A percentile compares a stretch with the other conserved stretches of the same genome.
Conservation (phyloP, 2,113 vertebrate species). For the Bagarius yarrelli region DNA sequence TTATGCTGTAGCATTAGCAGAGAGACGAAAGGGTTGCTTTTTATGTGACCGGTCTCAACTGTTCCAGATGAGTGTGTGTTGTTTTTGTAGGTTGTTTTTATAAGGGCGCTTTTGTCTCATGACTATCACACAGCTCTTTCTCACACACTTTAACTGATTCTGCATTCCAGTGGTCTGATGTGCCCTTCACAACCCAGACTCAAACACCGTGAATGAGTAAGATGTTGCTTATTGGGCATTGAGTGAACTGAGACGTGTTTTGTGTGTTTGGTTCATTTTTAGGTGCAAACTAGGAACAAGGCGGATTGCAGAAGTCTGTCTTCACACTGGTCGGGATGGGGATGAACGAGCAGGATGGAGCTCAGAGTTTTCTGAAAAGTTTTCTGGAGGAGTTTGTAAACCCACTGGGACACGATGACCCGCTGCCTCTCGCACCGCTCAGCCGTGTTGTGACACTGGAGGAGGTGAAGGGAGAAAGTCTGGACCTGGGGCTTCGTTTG, state of each 20-base stretch:
- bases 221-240: neutral
- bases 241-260: neutral
- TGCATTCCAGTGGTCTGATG: neutral
- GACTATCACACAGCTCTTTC: neutral
- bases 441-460: constrained; percentile 68
- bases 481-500: constrained; percentile 73
- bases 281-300: neutral
- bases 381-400: constrained; percentile 76
- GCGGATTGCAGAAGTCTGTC: constrained; percentile 4
- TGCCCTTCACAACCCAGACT: neutral
- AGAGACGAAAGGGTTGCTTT: no score
- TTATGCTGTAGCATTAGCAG: no score
- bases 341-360: constrained; percentile 54
- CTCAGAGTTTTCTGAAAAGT: constrained; percentile 62
- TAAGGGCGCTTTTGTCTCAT: no score
- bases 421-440: constrained; percentile 67
- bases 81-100: no score
- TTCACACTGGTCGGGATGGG: constrained; percentile 35
- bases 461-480: constrained; percentile 79
- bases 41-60: no score
- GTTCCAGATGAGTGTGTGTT: no score
- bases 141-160: neutral
- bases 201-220: neutral
- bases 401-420: constrained; percentile 64
- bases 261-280: neutral